Conservation (phyloP, 2,888 invertebrate species). For the Chymomyza amoena region DNA sequence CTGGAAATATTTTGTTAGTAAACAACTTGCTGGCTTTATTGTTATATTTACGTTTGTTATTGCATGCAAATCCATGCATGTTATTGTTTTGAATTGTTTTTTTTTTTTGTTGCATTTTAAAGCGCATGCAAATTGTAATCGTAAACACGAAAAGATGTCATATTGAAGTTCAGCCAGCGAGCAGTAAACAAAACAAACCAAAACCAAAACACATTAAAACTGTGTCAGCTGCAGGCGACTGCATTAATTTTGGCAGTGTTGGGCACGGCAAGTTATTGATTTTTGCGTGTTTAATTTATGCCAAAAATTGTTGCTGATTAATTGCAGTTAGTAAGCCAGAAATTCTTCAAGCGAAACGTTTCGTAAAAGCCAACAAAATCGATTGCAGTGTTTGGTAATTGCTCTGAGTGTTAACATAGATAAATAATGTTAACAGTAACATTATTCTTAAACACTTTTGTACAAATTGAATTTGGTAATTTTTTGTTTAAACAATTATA, state of each 20-base stretch:
- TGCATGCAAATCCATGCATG: not conserved
- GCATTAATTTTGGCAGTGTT: not conserved
- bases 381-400: not conserved
- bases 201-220: conserved; percentile 1
- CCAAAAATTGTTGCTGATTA: not conserved
- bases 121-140: conserved; percentile 43
- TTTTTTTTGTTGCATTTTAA: conserved; percentile 8
- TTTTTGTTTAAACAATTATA: too few relatives aligned
- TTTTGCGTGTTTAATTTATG: conserved; percentile 10
- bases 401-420: too few relatives aligned
- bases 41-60: not conserved
- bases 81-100: too few relatives aligned
- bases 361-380: not conserved
- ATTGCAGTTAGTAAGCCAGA: not conserved
- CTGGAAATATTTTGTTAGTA: not conserved
- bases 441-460: not conserved
- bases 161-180: conserved; percentile 17
- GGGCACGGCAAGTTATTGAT: conserved; percentile 29
- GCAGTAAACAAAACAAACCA: conserved; percentile 1
- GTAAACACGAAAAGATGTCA: conserved; percentile 38
- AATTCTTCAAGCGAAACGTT: not conserved
- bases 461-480: too few relatives aligned
- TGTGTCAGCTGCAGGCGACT: conserved; percentile 10
- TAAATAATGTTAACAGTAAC: too few relatives aligned
- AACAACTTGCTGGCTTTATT: not conserved